These are phyloP conservation scores for Progne subis DNA, from an alignment of 2,113 vertebrate species.

Conservation along the genomic window DNA sequence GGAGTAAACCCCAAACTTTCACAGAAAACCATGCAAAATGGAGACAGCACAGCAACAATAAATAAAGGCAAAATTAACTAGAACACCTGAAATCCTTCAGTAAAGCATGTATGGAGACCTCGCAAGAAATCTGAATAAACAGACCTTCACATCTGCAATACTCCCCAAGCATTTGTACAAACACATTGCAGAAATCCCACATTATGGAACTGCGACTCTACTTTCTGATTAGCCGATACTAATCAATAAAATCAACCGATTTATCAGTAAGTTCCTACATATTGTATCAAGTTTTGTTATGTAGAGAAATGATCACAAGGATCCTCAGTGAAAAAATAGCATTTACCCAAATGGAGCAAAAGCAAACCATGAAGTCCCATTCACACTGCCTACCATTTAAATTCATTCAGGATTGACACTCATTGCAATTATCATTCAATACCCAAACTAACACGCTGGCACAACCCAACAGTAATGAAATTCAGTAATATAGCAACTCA, in stretches of 20 bases:
- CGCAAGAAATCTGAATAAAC: neutral
- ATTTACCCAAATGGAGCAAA: neutral
- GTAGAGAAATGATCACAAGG: neutral
- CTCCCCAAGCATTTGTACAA: neutral
- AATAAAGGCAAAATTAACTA: neutral
- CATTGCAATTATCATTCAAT: neutral
- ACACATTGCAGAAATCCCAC: neutral
- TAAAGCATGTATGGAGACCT: neutral
- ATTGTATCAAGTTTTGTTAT: neutral
- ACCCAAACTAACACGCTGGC: neutral
- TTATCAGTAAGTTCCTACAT: neutral
- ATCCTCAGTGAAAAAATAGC: neutral
- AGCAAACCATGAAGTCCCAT: neutral
- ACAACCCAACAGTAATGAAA: neutral
- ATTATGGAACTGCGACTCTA: neutral
- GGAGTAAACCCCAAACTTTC: neutral
- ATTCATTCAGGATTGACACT: neutral
- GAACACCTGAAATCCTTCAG: neutral
- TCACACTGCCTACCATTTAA: neutral
- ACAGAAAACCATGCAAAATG: neutral
- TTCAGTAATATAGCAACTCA: neutral
- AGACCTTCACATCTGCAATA: neutral
- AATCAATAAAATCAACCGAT: neutral
- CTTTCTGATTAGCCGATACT: neutral
- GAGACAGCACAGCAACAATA: neutral